Evolutionary conservation across 2,113 vertebrate genomes (phyloP).

Genomic region (Ctenodactylus gundi): DNA sequence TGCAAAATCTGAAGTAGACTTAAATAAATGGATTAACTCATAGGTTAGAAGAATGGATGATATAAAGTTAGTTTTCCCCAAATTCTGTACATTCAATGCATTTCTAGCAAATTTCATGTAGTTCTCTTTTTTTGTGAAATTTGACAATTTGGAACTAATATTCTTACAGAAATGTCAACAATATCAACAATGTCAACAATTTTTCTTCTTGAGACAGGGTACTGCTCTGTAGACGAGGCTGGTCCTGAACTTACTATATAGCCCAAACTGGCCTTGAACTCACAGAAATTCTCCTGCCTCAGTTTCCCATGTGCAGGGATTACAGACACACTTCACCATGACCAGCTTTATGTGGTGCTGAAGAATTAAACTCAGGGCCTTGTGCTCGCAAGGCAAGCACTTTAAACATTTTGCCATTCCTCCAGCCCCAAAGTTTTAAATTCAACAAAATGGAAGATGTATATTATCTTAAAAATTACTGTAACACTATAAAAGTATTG

Average conservation of each 20-base stretch:
- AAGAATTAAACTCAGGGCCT: too few species aligned
- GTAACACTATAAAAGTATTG: background rate
- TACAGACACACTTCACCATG: too few species aligned
- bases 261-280: too few species aligned
- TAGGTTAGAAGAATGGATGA: background rate
- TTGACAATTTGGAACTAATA: background rate
- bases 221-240: too few species aligned
- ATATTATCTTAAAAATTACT: constrained; percentile 1
- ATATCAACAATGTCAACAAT: too few species aligned
- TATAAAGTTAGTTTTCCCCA: background rate
- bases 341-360: too few species aligned
- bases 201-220: too few species aligned
- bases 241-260: too few species aligned
- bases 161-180: background rate
- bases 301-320: too few species aligned
- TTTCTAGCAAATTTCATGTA: background rate
- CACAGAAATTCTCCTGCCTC: too few species aligned
- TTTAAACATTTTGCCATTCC: too few species aligned
- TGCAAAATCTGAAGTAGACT: background rate
- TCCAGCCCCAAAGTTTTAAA: background rate
- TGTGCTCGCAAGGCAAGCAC: too few species aligned
- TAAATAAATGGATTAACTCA: background rate
- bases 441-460: background rate
- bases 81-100: background rate
- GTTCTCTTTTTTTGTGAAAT: background rate